These are phyloP conservation scores for Dysmachus trigonus DNA, from an alignment of 2,888 invertebrate species.

Conservation along the genomic window DNA sequence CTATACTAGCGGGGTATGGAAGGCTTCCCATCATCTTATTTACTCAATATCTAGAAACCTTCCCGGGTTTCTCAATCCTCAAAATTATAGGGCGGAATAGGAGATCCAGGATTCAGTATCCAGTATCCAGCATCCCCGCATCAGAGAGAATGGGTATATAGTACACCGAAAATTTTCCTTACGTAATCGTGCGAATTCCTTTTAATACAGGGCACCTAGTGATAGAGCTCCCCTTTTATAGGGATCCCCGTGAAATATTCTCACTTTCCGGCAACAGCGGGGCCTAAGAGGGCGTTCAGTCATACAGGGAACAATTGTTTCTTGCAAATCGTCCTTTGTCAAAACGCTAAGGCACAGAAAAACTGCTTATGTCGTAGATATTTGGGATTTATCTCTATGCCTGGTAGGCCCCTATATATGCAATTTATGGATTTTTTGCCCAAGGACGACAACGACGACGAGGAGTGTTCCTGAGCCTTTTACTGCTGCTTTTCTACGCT, in stretches of 20 bases:
- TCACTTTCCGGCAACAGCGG: neutral
- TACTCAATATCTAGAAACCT: neutral
- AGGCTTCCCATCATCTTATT: neutral
- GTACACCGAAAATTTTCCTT: neutral
- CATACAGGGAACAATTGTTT: neutral
- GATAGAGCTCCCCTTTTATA: neutral
- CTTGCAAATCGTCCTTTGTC: neutral
- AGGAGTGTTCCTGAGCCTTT: neutral
- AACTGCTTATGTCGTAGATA: neutral
- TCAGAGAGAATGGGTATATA: neutral
- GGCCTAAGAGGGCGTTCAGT: neutral
- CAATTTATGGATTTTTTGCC: slow-evolving; percentile 24
- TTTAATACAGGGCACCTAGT: neutral
- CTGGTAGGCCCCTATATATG: neutral
- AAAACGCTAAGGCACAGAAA: neutral
- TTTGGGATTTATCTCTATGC: neutral
- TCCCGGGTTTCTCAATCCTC: neutral
- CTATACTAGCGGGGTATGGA: neutral
- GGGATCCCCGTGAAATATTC: neutral
- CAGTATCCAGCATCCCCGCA: neutral
- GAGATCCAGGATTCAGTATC: no score
- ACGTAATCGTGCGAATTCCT: neutral
- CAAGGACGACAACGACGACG: no score
- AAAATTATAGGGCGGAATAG: neutral
- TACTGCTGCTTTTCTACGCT: neutral